Conservation (phyloP, 2,888 invertebrate genomes). For the Iphiclides podalirius region DNA sequence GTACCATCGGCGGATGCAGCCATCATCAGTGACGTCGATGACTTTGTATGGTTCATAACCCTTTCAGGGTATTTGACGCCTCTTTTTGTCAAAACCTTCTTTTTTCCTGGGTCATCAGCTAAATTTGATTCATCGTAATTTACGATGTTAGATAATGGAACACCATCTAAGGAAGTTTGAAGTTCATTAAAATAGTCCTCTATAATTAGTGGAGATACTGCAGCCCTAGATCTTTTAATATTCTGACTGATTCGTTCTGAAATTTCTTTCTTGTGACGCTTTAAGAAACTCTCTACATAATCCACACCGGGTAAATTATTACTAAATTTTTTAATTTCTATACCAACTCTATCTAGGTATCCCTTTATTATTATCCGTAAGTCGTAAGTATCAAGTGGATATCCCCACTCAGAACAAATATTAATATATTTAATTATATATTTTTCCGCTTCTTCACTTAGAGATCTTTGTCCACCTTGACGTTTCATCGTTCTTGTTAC, state of each 20-base stretch:
- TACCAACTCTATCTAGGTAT: constrained; percentile 6
- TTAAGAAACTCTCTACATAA: constrained; percentile 23
- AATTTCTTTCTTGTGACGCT: constrained; percentile 21
- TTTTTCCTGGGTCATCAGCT: too few relatives aligned
- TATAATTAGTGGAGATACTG: constrained; percentile 20
- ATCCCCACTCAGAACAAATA: constrained; percentile 14
- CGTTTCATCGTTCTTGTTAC: constrained; percentile 13
- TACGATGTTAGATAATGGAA: too few relatives aligned
- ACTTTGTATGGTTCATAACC: too few relatives aligned
- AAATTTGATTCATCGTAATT: too few relatives aligned
- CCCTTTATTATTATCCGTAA: constrained; percentile 14
- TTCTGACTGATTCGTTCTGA: constrained; percentile 23
- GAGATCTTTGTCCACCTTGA: constrained; percentile 16
- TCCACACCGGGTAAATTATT: constrained; percentile 27
- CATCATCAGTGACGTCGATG: too few relatives aligned
- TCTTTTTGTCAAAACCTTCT: too few relatives aligned
- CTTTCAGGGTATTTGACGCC: too few relatives aligned
- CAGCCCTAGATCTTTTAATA: constrained; percentile 25
- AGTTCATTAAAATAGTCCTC: constrained; percentile 21
- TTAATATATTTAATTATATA: constrained; percentile 15
- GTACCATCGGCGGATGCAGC: too few relatives aligned
- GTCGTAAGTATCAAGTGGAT: constrained; percentile 3
- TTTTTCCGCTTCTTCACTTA: constrained; percentile 12
- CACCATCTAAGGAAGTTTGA: constrained; percentile 16
- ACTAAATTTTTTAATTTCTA: constrained; percentile 20